Conservation (phyloP, 2,113 vertebrate species). For the Hippocampus barbouri region DNA sequence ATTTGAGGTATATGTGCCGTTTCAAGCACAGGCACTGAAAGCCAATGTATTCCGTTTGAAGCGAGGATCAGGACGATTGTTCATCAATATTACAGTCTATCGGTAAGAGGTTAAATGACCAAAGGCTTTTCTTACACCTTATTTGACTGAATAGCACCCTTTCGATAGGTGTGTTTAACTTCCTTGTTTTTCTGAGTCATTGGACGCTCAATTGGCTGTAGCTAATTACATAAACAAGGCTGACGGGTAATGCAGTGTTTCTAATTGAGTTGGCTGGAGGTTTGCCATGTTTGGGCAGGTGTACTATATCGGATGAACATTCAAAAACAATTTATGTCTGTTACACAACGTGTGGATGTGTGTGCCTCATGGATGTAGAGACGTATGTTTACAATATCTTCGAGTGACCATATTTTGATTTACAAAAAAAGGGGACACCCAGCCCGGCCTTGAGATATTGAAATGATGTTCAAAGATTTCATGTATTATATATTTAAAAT, state of each 20-base stretch:
- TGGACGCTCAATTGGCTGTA: conserved; percentile 51
- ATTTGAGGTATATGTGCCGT: not conserved
- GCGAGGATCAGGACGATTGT: not conserved
- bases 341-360: too few relatives aligned
- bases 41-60: not conserved
- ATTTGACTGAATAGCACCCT: not conserved
- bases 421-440: too few relatives aligned
- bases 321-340: not conserved
- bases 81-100: not conserved
- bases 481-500: too few relatives aligned
- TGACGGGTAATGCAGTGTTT: conserved; percentile 49
- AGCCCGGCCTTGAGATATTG: too few relatives aligned
- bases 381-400: too few relatives aligned
- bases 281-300: not conserved
- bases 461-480: too few relatives aligned
- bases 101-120: not conserved
- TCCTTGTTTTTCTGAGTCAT: conserved; percentile 14
- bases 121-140: not conserved
- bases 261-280: conserved; percentile 48
- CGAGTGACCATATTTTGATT: too few relatives aligned
- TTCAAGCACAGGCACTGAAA: not conserved
- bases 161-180: not conserved
- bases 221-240: conserved; percentile 55
- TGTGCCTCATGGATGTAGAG: too few relatives aligned
- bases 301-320: not conserved